Evolutionary conservation across 2,888 invertebrate genomes (phyloP).

Genomic region (Apotomis capreana): DNA sequence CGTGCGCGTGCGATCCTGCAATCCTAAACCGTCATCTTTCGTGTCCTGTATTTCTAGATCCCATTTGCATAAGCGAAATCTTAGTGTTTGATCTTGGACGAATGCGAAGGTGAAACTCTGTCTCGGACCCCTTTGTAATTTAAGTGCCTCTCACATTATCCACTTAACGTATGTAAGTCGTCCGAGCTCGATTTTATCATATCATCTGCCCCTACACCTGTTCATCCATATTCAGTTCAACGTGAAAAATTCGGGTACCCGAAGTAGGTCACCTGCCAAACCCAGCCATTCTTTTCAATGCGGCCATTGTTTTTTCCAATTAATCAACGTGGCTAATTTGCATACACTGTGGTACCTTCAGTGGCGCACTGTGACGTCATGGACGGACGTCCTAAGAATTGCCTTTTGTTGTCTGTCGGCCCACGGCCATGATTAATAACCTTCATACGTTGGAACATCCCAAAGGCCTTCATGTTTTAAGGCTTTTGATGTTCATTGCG

Average conservation of each 20-base stretch:
- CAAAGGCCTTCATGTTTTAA: conserved; percentile 20
- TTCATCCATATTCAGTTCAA: conserved; percentile 19
- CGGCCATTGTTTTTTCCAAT: conserved; percentile 25
- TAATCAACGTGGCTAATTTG: conserved; percentile 32
- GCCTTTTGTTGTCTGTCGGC: conserved; percentile 65
- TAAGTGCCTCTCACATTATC: conserved; percentile 7
- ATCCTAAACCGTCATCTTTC: conserved; percentile 22
- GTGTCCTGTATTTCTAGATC: conserved; percentile 23
- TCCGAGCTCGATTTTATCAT: conserved; percentile 20
- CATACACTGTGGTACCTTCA: conserved; percentile 46
- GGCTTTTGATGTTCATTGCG: conserved; percentile 22
- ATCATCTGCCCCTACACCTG: conserved; percentile 15
- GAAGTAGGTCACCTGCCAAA: conserved; percentile 20
- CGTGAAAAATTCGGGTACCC: conserved; percentile 11
- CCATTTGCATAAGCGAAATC: conserved; percentile 17
- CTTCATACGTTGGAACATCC: conserved; percentile 27
- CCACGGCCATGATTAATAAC: conserved; percentile 49
- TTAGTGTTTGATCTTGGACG: conserved; percentile 3
- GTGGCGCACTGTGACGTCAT: conserved; percentile 65
- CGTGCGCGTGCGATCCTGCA: conserved; percentile 21
- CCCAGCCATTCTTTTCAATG: conserved; percentile 16
- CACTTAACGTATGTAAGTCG: conserved; percentile 15
- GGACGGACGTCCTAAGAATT: conserved; percentile 53
- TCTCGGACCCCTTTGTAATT: conserved; percentile 23
- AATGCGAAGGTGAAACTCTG: conserved; percentile 10